Conservation (phyloP, 2,113 vertebrate genomes). For the Corythornis madagascariensis region DNA sequence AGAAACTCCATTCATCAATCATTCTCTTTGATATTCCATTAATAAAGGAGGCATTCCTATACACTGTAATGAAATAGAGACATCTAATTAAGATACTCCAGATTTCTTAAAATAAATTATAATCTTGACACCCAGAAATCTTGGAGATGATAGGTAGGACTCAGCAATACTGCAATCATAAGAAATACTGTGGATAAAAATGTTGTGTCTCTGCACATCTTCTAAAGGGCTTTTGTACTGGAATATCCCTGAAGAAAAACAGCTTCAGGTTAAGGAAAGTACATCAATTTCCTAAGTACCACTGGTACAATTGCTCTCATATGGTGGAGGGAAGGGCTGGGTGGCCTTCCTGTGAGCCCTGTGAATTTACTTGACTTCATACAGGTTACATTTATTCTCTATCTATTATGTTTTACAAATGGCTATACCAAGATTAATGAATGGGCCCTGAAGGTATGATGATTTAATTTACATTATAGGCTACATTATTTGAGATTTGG, state of each 20-base stretch:
- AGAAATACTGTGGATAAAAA: neutral
- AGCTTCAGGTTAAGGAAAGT: neutral
- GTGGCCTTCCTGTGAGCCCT: neutral
- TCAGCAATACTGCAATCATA: neutral
- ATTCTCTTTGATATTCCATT: conserved; percentile 29
- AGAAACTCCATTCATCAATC: conserved; percentile 17
- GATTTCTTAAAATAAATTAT: neutral
- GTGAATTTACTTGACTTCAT: neutral
- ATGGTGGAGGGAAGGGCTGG: neutral
- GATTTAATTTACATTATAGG: neutral
- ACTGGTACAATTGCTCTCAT: neutral
- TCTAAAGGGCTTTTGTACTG: neutral
- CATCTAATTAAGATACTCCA: neutral
- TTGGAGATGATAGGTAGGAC: neutral
- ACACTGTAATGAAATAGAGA: neutral
- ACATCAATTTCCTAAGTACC: neutral
- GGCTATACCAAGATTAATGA: neutral
- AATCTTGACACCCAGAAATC: neutral
- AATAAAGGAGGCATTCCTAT: conserved; percentile 2
- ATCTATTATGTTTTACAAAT: neutral
- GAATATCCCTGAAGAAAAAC: neutral
- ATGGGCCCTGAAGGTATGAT: neutral
- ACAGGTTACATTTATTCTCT: neutral
- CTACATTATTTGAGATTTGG: neutral
- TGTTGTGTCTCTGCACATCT: neutral